phyloP scores from a whole-genome alignment of 2,113 vertebrate species.

The Bufo bufo region DNA sequence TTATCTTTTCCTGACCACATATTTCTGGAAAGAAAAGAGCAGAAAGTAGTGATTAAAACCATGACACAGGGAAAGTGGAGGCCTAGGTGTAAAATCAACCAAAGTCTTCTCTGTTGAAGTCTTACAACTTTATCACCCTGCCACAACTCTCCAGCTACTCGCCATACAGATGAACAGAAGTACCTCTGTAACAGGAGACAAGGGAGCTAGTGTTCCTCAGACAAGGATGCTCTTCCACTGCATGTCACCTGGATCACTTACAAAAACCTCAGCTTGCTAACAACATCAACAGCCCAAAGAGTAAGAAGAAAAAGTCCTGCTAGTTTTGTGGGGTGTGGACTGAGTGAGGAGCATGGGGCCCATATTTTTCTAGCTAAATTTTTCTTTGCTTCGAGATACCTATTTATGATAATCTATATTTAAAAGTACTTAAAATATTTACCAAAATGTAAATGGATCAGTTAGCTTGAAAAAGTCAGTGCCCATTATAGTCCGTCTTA shows the following conservation, averaged over 20 bases:
- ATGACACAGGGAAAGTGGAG: conserved; percentile 17
- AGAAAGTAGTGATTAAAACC: background rate
- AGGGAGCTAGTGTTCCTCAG: conserved; percentile 21
- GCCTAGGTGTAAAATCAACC: conserved; percentile 13
- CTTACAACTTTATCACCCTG: conserved; percentile 15
- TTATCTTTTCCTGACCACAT: conserved; percentile 29
- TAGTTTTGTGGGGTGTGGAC: background rate
- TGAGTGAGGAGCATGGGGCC: background rate
- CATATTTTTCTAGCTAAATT: background rate
- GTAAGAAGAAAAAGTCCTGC: background rate
- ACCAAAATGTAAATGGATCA: background rate
- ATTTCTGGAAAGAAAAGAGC: conserved; percentile 16
- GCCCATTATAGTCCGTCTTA: too few species aligned
- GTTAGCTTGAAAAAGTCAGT: background rate
- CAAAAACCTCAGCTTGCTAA: conserved; percentile 9
- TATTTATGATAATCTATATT: background rate
- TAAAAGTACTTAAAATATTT: background rate
- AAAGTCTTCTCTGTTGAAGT: conserved; percentile 4
- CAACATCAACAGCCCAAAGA: conserved; percentile 1
- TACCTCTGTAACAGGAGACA: conserved; percentile 39
- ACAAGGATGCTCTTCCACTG: conserved; percentile 30
- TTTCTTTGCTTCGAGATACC: background rate
- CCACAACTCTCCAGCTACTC: background rate
- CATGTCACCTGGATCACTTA: conserved; percentile 40
- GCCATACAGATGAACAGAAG: background rate